phyloP scores from a whole-genome alignment of 2,113 vertebrate species.

The Acanthisitta chloris region DNA sequence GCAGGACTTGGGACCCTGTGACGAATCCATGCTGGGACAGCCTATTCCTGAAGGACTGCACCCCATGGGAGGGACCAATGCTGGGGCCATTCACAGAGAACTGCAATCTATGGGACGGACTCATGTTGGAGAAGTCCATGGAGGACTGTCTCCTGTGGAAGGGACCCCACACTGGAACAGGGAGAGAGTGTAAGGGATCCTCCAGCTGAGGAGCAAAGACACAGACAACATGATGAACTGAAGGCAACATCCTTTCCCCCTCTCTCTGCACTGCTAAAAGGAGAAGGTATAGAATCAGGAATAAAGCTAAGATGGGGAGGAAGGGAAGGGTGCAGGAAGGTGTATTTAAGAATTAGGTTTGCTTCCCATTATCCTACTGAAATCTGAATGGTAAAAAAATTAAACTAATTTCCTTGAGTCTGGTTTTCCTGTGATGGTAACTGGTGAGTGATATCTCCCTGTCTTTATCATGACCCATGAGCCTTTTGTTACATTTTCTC shows the following conservation, averaged over 20 bases:
- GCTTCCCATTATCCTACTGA: not conserved
- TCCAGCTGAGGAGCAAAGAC: not conserved
- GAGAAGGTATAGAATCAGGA: not conserved
- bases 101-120: fast-evolving
- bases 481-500: not conserved
- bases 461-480: not conserved
- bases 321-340: not conserved
- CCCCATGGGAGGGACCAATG: fast-evolving
- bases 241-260: not conserved
- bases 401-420: not conserved
- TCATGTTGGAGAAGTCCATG: not conserved
- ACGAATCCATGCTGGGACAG: not conserved
- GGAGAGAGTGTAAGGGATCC: not conserved
- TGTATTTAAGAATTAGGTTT: not conserved
- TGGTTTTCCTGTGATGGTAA: not conserved
- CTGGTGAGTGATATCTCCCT: not conserved
- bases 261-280: not conserved
- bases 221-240: fast-evolving
- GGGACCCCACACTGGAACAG: not conserved
- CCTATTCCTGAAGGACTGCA: not conserved
- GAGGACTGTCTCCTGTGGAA: not conserved
- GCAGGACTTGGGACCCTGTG: not conserved
- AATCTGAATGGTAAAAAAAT: not conserved
- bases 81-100: not conserved
- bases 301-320: not conserved